Conservation (phyloP, 2,888 invertebrate genomes). For the Dilophus febrilis region DNA sequence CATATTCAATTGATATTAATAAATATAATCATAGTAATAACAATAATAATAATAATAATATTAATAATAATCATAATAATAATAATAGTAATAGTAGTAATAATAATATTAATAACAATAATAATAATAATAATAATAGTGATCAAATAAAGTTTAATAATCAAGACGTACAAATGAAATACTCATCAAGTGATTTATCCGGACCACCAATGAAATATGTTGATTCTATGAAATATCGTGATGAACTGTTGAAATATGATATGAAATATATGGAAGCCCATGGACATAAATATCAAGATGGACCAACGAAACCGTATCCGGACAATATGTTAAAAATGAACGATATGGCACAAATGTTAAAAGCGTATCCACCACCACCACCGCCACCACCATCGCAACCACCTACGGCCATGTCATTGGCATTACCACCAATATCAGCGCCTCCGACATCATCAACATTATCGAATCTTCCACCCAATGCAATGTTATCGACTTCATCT, state of each 20-base stretch:
- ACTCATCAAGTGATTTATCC: slow-evolving; percentile 14
- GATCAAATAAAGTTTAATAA: too few relatives aligned
- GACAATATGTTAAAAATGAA: slow-evolving; percentile 1
- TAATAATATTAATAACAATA: too few relatives aligned
- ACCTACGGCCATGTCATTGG: too few relatives aligned
- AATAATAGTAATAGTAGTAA: too few relatives aligned
- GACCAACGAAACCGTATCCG: slow-evolving; percentile 13
- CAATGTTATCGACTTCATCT: slow-evolving; percentile 14
- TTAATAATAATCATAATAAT: too few relatives aligned
- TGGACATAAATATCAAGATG: slow-evolving; percentile 7
- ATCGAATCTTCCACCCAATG: too few relatives aligned
- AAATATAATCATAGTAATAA: slow-evolving; percentile 18
- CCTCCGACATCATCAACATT: too few relatives aligned
- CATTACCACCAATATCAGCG: too few relatives aligned
- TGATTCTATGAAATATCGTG: slow-evolving; percentile 25
- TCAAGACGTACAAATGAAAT: slow-evolving; percentile 15
- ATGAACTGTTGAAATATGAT: slow-evolving; percentile 22
- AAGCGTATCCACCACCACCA: slow-evolving; percentile 18
- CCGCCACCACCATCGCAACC: neutral
- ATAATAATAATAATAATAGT: too few relatives aligned
- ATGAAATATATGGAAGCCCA: slow-evolving; percentile 7
- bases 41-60: too few relatives aligned
- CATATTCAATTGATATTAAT: too few relatives aligned
- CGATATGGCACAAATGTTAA: slow-evolving; percentile 12
- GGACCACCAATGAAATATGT: slow-evolving; percentile 13